Conservation (phyloP, 2,797 vertebrate species). For the Morus bassanus region DNA sequence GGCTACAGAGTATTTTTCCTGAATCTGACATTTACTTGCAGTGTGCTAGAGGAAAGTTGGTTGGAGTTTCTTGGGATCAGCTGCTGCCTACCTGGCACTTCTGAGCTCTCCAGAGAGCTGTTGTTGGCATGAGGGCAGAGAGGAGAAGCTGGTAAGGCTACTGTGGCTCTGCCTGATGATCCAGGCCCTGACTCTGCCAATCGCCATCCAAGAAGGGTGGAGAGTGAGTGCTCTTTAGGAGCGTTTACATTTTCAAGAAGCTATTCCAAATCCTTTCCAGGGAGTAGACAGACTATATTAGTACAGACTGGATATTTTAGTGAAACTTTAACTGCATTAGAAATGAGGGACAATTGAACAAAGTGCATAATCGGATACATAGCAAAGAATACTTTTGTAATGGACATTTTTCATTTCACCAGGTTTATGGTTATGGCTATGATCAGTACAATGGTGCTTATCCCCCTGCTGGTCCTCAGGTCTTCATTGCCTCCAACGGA, state of each 20-base stretch:
- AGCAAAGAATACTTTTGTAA: not conserved
- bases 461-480: slow-evolving; percentile 79
- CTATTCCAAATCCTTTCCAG: not conserved
- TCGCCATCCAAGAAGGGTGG: not conserved
- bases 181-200: not conserved
- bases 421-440: slow-evolving; percentile 87
- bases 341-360: not conserved
- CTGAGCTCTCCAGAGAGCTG: not conserved
- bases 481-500: slow-evolving; percentile 86
- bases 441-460: slow-evolving; percentile 82
- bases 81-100: not conserved
- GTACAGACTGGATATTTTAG: not conserved
- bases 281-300: not conserved
- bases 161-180: not conserved
- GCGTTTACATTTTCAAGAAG: not conserved
- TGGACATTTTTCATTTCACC: not conserved
- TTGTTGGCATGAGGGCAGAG: not conserved
- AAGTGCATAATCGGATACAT: not conserved
- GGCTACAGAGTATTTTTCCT: not conserved
- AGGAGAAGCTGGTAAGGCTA: not conserved
- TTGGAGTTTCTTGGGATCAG: not conserved
- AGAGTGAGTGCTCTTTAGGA: not conserved
- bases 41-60: not conserved
- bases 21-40: not conserved
- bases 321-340: not conserved